These are phyloP conservation scores for Oxyruncus cristatus DNA, from an alignment of 2,113 vertebrate species.

Conservation along the genomic window DNA sequence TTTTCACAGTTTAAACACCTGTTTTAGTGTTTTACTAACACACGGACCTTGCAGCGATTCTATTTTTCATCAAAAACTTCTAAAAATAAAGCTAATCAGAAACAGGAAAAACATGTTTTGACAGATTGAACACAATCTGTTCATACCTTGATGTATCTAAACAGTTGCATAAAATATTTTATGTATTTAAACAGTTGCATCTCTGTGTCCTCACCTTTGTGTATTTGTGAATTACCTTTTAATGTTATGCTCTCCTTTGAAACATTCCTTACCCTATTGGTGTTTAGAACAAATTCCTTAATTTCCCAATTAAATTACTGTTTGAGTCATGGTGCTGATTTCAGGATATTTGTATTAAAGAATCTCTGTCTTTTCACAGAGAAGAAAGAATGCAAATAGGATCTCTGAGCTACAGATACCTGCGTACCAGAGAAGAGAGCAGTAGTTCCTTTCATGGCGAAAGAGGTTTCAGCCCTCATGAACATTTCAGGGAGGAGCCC, in stretches of 20 bases:
- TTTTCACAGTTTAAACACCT: neutral
- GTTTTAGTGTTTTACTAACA: neutral
- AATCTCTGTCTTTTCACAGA: neutral
- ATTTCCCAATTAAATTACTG: neutral
- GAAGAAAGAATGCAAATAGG: neutral
- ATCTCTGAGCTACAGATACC: neutral
- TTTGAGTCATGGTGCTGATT: neutral
- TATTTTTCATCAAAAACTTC: neutral
- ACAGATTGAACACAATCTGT: slow-evolving; percentile 16
- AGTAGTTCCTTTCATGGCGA: neutral
- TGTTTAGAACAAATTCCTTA: neutral
- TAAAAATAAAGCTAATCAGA: neutral
- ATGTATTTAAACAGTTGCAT: neutral
- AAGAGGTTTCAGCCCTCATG: neutral
- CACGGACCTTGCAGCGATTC: neutral
- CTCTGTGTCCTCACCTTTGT: neutral
- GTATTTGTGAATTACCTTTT: neutral
- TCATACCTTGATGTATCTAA: neutral
- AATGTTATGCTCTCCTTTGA: neutral
- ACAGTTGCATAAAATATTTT: neutral
- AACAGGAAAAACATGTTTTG: neutral
- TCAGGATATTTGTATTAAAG: neutral
- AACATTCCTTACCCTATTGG: neutral
- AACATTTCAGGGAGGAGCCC: neutral
- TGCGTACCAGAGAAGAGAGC: neutral